Evolutionary conservation across 1,140 invertebrate genomes (phyloP).

Genomic region (Oreohelix idahoensis): DNA sequence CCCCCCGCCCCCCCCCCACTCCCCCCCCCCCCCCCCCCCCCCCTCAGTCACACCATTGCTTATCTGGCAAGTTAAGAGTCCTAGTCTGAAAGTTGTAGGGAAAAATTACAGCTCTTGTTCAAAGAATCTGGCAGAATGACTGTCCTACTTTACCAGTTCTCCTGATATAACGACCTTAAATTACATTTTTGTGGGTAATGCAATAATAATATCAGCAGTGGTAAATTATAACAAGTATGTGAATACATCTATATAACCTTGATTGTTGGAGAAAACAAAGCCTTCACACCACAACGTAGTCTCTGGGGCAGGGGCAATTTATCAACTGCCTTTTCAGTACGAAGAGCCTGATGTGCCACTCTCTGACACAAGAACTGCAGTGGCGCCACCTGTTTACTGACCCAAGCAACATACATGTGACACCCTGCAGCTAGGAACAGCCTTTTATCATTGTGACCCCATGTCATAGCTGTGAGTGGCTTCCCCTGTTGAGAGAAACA

Average conservation of each 20-base stretch:
- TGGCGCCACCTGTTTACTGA: constrained; percentile 87
- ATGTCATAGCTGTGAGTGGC: constrained; percentile 92
- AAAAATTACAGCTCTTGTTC: too few species aligned
- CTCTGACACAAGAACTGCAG: constrained; percentile 90
- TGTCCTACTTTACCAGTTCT: too few species aligned
- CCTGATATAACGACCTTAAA: too few species aligned
- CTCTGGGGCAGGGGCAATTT: constrained; percentile 87
- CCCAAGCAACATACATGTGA: constrained; percentile 89
- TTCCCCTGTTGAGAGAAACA: constrained; percentile 76
- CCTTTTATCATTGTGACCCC: constrained; percentile 96
- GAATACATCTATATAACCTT: constrained; percentile 82
- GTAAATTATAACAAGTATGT: too few species aligned
- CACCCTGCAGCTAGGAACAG: constrained; percentile 93
- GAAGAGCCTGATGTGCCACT: constrained; percentile 78
- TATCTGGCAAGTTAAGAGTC: too few species aligned
- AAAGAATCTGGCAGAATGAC: too few species aligned
- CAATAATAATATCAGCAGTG: too few species aligned
- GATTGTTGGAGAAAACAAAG: constrained; percentile 96
- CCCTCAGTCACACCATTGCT: too few species aligned
- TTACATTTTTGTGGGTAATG: too few species aligned
- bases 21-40: too few species aligned
- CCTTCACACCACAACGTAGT: constrained; percentile 86
- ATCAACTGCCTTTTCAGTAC: constrained; percentile 76
- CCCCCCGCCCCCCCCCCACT: too few species aligned
- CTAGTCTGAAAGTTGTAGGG: too few species aligned